phyloP scores from a whole-genome alignment of 2,113 vertebrate species.

The Daphoenositta chrysoptera region DNA sequence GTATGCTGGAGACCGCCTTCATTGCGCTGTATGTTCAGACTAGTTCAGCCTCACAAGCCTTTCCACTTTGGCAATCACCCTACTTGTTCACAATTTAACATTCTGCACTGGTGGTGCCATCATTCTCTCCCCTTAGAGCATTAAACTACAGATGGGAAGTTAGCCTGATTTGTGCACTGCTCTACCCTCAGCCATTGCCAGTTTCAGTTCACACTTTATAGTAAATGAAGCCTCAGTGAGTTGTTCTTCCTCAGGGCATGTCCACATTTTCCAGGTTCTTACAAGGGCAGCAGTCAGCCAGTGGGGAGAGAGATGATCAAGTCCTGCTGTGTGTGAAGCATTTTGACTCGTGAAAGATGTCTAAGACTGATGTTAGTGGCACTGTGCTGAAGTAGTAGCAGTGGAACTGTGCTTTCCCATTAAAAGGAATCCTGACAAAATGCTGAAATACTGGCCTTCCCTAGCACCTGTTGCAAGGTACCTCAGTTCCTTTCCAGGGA shows the following conservation, averaged over 20 bases:
- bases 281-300: neutral
- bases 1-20: neutral
- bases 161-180: neutral
- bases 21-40: rapidly evolving
- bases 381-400: neutral
- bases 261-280: neutral
- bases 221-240: neutral
- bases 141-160: neutral
- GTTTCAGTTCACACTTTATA: neutral
- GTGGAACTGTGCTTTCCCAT: too few species aligned
- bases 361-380: neutral
- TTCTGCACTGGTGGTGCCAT: neutral
- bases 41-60: neutral
- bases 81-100: neutral
- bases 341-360: neutral
- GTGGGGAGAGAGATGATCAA: neutral
- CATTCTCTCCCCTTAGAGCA: neutral
- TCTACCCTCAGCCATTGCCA: neutral
- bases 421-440: neutral
- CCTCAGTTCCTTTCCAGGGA: neutral
- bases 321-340: neutral
- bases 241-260: neutral
- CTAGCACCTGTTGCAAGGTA: neutral
- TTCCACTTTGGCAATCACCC: neutral
- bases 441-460: neutral